Base-by-base conservation (phyloP, 2,797 vertebrate species). In the Schizopygopsis pylzovi region DNA sequence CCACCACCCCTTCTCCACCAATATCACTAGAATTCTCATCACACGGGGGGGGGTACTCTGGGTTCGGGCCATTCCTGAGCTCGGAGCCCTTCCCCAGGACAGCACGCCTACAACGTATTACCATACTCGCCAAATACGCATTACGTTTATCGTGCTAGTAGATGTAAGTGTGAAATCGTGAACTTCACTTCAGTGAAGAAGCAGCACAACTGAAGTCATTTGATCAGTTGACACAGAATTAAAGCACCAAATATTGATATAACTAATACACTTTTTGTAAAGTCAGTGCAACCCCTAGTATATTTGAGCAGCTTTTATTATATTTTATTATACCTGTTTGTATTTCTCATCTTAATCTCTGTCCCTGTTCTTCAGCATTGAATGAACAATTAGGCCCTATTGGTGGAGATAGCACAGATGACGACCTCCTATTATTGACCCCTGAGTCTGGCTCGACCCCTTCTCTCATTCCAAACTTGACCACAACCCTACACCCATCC, bases 401-500 rank as follows among this genome's bases (percentile, higher is more conserved):
- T 65, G 82, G 85, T 68, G 89, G 90, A 9, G 20, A 37, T 49
- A 84, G 59, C 87, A 59, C 73, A 9, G 79, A 88, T 0, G 92
- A 93, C 2, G 91, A 93, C 91, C 87, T 93, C 72, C 87, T 94
- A 88, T 92, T 94, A 83, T 86, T 90, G 92, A 89, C 83, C 80
- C 81, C 90, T 61, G 87, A 91, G 54, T 52, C 28, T 1, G 90
- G 88, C 16, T 79, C 70, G 37, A 67, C 82, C 4, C 92, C 59
- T 80, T 82, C 77, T 43, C 84, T 80, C 43, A 59, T 28, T 80
- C 85, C 61, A 52, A 65, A 77, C 10, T 83, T 59, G 71, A 59
- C 52, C 33, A 83, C 52, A 28, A 56, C 89, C 45, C 67, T 81
- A 68, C 76, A 70, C 59, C 86, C 73, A 11, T 7, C 83, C 8